Evolutionary conservation across 37 sponge, comb jelly and placozoan species (phyloP), one percentile per base, ranked within the genome.

Genomic region (Halisarca cf. caerulea): DNA sequence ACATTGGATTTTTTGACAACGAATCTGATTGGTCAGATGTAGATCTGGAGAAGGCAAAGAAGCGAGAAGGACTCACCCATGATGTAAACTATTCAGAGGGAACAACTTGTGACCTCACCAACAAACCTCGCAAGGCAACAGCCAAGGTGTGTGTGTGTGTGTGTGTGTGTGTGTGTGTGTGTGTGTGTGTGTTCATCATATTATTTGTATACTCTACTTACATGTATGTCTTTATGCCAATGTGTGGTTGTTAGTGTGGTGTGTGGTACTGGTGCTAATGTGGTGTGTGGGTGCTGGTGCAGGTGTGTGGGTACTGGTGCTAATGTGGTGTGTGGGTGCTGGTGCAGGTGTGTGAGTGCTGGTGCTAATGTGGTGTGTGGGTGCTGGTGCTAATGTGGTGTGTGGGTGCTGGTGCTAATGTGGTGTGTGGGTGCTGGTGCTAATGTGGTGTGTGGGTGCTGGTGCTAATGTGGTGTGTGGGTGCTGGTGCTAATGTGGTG

Each of bases 21-120:
- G 92, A 92, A 62, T 84, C 88, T 17, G 68, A 82, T 24, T 92
- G 92, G 92, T 64, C 69, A 3, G n/a, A 82, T 36, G 27, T 83
- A 20, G 40, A 78, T 24, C 24, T 9, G 82, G 83, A 37, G 0
- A 78, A 60, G 82, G 88, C 45, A 23, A 61, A 59, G 18, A 32
- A 30, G 17, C 42, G 14, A 3, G 77, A 74, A 24, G 77, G 77
- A 2, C 42, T 44, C 44, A 44, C 36, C n/a, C 91, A 91, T 34
- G 6, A 33, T 0, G 85, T 87, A 14, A 5, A 72, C 25, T 91
- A 77, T 28, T 39, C 28, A 38, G 87, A 91, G 75, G 91, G 91
- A 3, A 84, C 88, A 2, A 41, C 54, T 23, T 91, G 91, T 84
- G 88, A 91, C 32, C 7, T 81, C 28, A 91, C 74, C 34, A 72